Percentiles rank a stretch among this genome's conserved stretches.
phyloP scores from a whole-genome alignment of 2,113 vertebrate species.

The Equus przewalskii region DNA sequence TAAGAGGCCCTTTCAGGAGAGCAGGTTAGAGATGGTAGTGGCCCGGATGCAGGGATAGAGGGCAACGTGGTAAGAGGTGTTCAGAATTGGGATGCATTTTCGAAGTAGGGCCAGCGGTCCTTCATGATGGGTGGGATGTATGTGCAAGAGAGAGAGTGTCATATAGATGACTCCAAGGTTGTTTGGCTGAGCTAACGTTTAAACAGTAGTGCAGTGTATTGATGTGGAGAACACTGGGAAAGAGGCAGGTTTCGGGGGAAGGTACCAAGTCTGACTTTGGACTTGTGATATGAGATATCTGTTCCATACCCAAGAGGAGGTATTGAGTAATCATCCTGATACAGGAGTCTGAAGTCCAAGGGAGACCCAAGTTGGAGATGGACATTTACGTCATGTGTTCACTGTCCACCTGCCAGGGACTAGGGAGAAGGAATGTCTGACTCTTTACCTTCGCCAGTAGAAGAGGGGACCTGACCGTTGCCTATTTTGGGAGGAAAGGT shows the following conservation, averaged over 20 bases:
- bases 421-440: background rate
- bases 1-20: background rate
- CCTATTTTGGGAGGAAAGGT: background rate
- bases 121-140: background rate
- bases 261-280: background rate
- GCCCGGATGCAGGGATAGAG: accelerated
- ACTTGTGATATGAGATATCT: background rate
- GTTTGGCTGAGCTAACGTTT: background rate
- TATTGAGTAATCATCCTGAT: too few relatives aligned
- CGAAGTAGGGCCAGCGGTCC: background rate
- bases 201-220: accelerated
- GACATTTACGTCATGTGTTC: too few relatives aligned
- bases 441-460: background rate
- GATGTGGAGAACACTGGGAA: background rate
- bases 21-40: accelerated
- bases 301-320: too few relatives aligned
- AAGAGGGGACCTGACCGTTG: accelerated
- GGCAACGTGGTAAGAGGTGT: background rate
- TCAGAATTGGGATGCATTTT: background rate
- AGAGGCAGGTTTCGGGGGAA: background rate
- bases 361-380: background rate
- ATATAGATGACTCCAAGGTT: accelerated
- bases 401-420: background rate
- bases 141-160: background rate
- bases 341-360: background rate